Evolutionary conservation across 92 coral and sea anemone genomes (phyloP), one percentile per base, ranked within the genome.

Genomic region (Palythoa grandiflora): DNA sequence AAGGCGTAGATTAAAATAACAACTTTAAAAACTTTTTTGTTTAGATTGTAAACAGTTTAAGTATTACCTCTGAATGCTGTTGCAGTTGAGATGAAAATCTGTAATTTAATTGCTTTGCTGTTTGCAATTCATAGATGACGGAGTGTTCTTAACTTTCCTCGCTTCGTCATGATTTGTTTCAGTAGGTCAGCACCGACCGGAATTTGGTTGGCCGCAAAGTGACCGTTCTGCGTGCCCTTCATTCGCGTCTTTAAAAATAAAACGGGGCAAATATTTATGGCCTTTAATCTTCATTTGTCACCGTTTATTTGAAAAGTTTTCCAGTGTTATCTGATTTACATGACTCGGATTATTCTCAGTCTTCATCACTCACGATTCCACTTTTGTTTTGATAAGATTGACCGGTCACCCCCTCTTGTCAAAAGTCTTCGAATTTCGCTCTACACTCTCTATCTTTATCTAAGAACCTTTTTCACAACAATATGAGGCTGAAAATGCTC

Each of bases 131-230:
- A 28, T 17, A 17, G 9, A 17, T 3, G 70, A 21, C 70, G 70
- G 1, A 17, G n/a, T 3, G n/a, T 63, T 3, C 9, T 17, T 4
- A 17, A 0, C 10, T 63, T 63, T 63, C 68, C 21, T 17, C 19
- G 70, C 8, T 63, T 19, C 20, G 20, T 9, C 70, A 38, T 36
- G 75, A 9, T 59, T 28, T 70, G 75, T 19, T 77, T 52, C 65
- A 52, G 14, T 3, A 9, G 3, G 65, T 35, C 63, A 38, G 63
- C 38, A 51, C 21, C 68, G 61, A 54, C 59, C 83, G 68, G 83
- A 54, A 77, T 77, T 77, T 77, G 68, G 83, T 54, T 52, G 66
- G 68, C 83, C 83, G 44, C 68, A 77, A 15, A 11, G 21, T 28
- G 44, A 76, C 19, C 63, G 19, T 35, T 2, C 28, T 16, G 50